phyloP scores from a whole-genome alignment of 2,797 vertebrate species.

The Sarcophilus harrisii region DNA sequence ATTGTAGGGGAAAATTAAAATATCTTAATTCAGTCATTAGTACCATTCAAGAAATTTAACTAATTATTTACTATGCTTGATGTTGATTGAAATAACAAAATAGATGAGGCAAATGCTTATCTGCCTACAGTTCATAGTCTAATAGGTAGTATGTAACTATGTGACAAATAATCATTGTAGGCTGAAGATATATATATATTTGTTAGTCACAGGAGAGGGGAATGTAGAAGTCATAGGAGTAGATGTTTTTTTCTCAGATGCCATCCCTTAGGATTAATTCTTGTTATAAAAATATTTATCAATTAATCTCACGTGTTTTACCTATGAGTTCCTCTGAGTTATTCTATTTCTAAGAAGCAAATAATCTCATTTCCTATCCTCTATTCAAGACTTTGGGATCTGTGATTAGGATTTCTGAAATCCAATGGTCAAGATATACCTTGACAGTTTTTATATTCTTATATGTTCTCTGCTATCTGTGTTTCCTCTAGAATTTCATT shows the following conservation, averaged over 20 bases:
- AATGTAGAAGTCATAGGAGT: neutral
- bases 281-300: neutral
- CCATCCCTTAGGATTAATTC: neutral
- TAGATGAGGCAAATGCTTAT: neutral
- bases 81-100: neutral
- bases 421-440: neutral
- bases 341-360: neutral
- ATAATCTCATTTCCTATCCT: neutral
- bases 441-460: neutral
- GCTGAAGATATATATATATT: neutral
- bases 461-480: neutral
- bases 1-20: neutral
- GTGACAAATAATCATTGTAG: neutral
- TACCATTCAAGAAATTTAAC: neutral
- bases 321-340: neutral
- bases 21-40: neutral
- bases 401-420: neutral
- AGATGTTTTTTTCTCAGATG: neutral
- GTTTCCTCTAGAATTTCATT: neutral
- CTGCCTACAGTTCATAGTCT: neutral
- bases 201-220: neutral
- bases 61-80: neutral
- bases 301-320: neutral
- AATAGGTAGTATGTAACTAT: neutral
- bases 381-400: neutral